Evolutionary conservation across 2,888 invertebrate species (phyloP).

Genomic region (Athrips mouffetella): DNA sequence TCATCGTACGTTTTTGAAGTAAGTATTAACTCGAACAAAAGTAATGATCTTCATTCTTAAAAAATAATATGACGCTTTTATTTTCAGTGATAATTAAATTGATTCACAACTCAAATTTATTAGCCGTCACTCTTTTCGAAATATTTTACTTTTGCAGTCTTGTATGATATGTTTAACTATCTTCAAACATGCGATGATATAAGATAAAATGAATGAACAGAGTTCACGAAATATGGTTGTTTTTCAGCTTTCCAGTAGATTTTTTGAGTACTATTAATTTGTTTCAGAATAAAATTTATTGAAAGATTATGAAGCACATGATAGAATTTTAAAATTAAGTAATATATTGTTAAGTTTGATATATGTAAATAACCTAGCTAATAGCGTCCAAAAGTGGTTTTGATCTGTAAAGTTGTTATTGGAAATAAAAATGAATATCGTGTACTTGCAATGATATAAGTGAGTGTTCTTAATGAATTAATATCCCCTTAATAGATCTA

Average conservation of each 20-base stretch:
- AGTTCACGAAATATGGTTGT: constrained; percentile 72
- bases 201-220: constrained; percentile 21
- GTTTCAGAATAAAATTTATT: constrained; percentile 30
- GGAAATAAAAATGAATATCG: constrained; percentile 61
- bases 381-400: constrained; percentile 60
- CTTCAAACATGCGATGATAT: neutral
- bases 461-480: constrained; percentile 48
- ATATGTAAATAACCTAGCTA: constrained; percentile 58
- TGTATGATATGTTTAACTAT: neutral
- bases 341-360: constrained; percentile 42
- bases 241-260: constrained; percentile 69
- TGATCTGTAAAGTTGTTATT: constrained; percentile 55
- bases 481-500: constrained; percentile 26
- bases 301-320: constrained; percentile 37
- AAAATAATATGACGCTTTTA: no score
- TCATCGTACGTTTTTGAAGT: no score
- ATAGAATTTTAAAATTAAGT: constrained; percentile 35
- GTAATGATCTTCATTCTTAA: no score
- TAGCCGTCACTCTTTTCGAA: no score
- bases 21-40: no score
- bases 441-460: constrained; percentile 59
- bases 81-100: constrained; percentile 25
- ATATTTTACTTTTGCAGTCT: no score
- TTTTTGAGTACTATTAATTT: constrained; percentile 49
- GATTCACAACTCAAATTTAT: no score